phyloP scores from a whole-genome alignment of 2,113 vertebrate genomes.

The Cyanoliseus patagonus region DNA sequence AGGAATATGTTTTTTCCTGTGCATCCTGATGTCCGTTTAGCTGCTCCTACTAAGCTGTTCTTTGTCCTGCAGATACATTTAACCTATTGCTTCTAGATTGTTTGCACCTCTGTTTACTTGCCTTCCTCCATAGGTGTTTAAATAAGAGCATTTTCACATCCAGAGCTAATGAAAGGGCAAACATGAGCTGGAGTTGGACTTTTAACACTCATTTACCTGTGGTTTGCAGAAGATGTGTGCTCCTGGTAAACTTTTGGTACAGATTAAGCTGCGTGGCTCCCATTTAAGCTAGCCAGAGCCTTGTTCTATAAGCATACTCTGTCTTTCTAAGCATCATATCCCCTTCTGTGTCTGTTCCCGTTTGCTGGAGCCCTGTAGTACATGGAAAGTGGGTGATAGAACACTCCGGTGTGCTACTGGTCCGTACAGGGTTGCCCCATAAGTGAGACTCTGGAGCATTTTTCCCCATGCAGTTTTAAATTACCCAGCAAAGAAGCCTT shows the following conservation, averaged over 20 bases:
- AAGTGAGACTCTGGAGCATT: not conserved
- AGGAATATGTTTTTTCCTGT: not conserved
- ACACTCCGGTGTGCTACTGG: not conserved
- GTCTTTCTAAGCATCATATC: not conserved
- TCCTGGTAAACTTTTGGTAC: not conserved
- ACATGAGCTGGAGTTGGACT: not conserved
- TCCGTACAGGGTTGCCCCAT: not conserved
- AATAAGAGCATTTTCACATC: not conserved
- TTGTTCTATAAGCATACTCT: not conserved
- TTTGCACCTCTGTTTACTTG: not conserved
- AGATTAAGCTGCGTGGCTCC: not conserved
- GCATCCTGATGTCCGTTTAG: not conserved
- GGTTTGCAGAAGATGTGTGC: not conserved
- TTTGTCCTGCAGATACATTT: not conserved
- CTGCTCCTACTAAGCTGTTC: not conserved
- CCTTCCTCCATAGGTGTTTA: not conserved
- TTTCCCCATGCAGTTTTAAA: not conserved
- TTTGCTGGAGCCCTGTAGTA: not conserved
- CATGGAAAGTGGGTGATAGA: not conserved
- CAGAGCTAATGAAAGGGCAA: not conserved
- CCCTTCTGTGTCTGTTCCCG: not conserved
- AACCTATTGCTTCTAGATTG: not conserved
- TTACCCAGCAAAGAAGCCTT: not conserved
- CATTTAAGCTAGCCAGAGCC: not conserved
- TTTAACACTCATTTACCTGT: not conserved